A percentile compares a stretch with the other conserved stretches of the same genome.
phyloP scores from a whole-genome alignment of 2,113 vertebrate genomes.

The Motacilla tschutschensis region DNA sequence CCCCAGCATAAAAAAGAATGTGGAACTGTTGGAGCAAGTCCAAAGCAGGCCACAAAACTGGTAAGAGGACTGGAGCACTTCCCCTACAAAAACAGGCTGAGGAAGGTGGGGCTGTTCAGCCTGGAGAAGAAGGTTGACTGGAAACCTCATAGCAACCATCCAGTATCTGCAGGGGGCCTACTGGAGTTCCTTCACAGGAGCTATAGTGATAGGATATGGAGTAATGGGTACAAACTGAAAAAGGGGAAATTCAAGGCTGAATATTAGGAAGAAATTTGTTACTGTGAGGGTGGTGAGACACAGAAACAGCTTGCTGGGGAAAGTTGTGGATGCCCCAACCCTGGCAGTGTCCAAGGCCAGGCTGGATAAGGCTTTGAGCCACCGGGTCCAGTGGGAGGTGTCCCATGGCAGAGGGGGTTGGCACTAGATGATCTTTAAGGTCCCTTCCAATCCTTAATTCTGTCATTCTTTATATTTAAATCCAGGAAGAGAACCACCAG shows the following conservation, averaged over 20 bases:
- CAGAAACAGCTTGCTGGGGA: not conserved
- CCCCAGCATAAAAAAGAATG: not conserved
- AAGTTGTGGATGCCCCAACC: not conserved
- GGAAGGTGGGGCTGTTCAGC: not conserved
- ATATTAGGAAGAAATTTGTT: not conserved
- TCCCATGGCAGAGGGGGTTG: not conserved
- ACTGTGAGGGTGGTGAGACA: not conserved
- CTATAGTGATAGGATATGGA: not conserved
- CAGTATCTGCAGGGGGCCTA: not conserved
- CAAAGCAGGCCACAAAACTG: not conserved
- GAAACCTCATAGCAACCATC: not conserved
- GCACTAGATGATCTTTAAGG: not conserved
- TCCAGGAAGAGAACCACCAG: not conserved
- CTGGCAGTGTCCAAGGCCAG: not conserved
- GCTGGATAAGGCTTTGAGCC: not conserved
- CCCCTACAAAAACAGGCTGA: fast-evolving
- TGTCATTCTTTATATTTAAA: not conserved
- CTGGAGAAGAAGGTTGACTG: not conserved
- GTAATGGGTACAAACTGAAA: not conserved
- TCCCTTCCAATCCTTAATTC: not conserved
- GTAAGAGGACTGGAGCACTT: not conserved
- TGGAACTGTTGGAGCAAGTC: not conserved
- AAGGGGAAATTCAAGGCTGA: not conserved
- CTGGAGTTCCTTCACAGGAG: not conserved
- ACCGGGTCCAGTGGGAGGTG: not conserved